These are phyloP conservation scores for Hippocampus guttulatus DNA, from an alignment of 2,113 vertebrate genomes.

Conservation along the genomic window DNA sequence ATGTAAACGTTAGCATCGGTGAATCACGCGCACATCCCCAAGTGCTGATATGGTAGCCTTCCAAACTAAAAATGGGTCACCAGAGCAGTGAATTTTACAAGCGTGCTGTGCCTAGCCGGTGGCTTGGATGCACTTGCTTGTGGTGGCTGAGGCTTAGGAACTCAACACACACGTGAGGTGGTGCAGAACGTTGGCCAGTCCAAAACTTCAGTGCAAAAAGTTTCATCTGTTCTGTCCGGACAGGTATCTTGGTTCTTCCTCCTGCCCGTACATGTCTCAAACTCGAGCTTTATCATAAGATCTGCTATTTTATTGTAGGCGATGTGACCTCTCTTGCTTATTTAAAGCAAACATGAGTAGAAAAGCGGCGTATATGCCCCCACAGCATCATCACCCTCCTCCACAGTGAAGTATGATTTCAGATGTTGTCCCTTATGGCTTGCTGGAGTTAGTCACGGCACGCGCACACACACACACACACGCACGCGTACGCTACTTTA, in stretches of 20 bases:
- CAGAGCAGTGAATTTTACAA: slow-evolving; percentile 6
- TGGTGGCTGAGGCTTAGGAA: slow-evolving; percentile 14
- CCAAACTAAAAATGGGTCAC: slow-evolving; percentile 1
- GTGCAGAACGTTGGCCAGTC: background rate
- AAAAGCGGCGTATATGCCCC: background rate
- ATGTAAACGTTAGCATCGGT: background rate
- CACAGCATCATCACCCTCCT: background rate
- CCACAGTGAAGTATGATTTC: background rate
- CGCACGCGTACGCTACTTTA: background rate
- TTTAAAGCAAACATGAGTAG: background rate
- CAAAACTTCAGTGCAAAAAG: background rate
- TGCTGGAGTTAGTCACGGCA: slow-evolving; percentile 12
- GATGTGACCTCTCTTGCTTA: slow-evolving; percentile 1
- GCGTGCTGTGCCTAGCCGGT: slow-evolving; percentile 5
- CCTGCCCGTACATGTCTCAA: slow-evolving; percentile 13
- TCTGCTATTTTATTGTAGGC: slow-evolving; percentile 10
- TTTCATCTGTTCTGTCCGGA: slow-evolving; percentile 13
- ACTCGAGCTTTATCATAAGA: slow-evolving; percentile 29
- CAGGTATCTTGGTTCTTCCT: background rate
- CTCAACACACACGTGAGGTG: slow-evolving; percentile 11
- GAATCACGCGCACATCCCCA: background rate
- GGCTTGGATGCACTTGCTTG: slow-evolving; percentile 10
- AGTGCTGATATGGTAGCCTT: slow-evolving; percentile 8
- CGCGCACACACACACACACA: too few relatives aligned
- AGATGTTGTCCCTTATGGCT: background rate